phyloP scores from a whole-genome alignment of 2,797 vertebrate species.

The Meriones psammophilus region DNA sequence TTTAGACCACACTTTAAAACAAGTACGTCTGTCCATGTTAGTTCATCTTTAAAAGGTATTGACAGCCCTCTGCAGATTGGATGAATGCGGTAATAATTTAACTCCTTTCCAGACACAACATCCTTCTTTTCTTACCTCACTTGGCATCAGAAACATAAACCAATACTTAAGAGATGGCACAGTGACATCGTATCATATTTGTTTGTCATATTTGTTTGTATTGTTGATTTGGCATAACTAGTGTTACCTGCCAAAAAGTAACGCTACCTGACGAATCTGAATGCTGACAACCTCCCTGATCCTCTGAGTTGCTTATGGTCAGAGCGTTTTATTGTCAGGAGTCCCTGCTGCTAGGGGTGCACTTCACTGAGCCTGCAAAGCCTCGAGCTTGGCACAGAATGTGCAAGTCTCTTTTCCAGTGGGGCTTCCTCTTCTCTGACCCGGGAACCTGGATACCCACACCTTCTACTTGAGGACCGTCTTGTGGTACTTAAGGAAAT shows the following conservation, averaged over 20 bases:
- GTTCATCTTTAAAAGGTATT: background rate
- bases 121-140: background rate
- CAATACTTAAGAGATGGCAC: background rate
- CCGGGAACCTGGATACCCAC: too few species aligned
- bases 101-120: background rate
- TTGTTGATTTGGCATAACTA: background rate
- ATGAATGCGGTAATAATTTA: background rate
- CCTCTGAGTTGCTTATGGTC: background rate
- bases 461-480: too few species aligned
- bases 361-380: too few species aligned
- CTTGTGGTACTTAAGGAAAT: too few species aligned
- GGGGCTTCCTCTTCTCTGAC: too few species aligned
- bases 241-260: background rate
- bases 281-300: background rate
- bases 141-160: background rate
- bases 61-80: background rate
- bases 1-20: background rate
- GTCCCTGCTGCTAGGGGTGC: too few species aligned
- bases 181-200: background rate
- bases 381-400: too few species aligned
- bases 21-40: background rate
- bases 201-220: background rate
- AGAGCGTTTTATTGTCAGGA: background rate
- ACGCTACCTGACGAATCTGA: background rate
- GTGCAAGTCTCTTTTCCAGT: too few species aligned